Evolutionary conservation across 2,888 invertebrate species (phyloP), one percentile per base, ranked within the genome.

Genomic region (Fragum sueziense): DNA sequence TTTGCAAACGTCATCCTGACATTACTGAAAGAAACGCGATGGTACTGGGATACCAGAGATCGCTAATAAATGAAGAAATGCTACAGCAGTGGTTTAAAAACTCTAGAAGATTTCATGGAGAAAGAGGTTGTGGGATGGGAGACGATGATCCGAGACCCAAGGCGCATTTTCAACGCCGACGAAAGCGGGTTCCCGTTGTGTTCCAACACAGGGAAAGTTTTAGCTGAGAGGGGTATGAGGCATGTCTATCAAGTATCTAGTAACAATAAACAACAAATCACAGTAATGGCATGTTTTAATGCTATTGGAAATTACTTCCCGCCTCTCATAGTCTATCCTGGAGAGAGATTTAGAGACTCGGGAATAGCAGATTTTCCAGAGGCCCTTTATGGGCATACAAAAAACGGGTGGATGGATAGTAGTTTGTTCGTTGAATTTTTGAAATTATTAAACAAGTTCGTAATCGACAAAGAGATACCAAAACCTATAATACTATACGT

Each of bases 331-430:
- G 62, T 62, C n/a, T 62, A 62, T 33, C 81, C 85, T 20, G 83
- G 85, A 6, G 59, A 79, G 41, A 31, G 76, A n/a, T 77, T 81
- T 41, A n/a, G 67, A 1, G 67, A 83, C 41, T 69, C 65, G 20
- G 74, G 70, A 7, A 27, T 82, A 9, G n/a, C 27, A 6, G 59
- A 25, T 2, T 77, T 75, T 47, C 70, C 71, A 20, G 75, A 75
- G 1, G 74, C 79, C 22, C 68, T 73, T 17, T 80, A 69, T 47
- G 76, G 75, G 3, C 72, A 68, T 14, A 34, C 71, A 0, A 25
- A 68, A 6, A 76, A 79, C 37, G 82, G 85, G 1, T 85, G 80
- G 83, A 78, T 85, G 83, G 73, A 80, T 33, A 31, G 57, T 0
- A 75, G 80, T n/a, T 54, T 82, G 14, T 79, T 81, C 68, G 37